Percentiles rank a stretch among this genome's conserved stretches.
Conservation (phyloP, 1,140 invertebrate genomes). For the Marisa cornuarietis region DNA sequence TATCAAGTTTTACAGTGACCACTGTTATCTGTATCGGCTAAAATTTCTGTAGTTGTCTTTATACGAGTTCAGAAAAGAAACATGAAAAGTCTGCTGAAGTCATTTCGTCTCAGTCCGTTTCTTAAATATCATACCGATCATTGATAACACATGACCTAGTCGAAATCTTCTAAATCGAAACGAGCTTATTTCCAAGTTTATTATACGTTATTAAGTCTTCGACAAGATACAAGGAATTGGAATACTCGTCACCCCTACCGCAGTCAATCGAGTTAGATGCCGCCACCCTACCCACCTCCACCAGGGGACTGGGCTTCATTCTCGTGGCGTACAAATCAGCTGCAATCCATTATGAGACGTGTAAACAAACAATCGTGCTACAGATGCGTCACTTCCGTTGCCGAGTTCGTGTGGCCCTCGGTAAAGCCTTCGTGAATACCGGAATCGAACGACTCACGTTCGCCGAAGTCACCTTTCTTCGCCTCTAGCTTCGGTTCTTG, state of each 20-base stretch:
- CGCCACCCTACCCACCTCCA: background rate
- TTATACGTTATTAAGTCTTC: too few relatives aligned
- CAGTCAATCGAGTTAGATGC: background rate
- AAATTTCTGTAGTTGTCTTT: too few relatives aligned
- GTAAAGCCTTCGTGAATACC: constrained; percentile 28
- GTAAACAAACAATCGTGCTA: background rate
- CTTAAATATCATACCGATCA: too few relatives aligned
- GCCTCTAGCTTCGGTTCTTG: background rate
- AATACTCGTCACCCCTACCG: background rate
- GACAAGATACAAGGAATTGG: too few relatives aligned
- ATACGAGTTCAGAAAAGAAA: too few relatives aligned
- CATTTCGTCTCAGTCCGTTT: too few relatives aligned
- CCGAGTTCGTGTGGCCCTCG: background rate
- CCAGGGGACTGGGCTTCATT: background rate
- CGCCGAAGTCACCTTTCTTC: constrained; percentile 5
- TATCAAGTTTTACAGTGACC: too few relatives aligned
- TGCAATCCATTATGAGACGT: background rate
- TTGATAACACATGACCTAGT: too few relatives aligned
- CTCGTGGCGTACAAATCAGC: background rate
- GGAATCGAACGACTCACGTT: constrained; percentile 31
- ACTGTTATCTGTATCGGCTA: too few relatives aligned
- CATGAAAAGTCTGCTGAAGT: too few relatives aligned
- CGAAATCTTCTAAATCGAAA: too few relatives aligned
- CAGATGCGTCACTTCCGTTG: constrained; percentile 21
- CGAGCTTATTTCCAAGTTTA: too few relatives aligned